Percentiles rank a stretch among this genome's conserved stretches.
Evolutionary conservation across 2,113 vertebrate species (phyloP).

Genomic region (Echinops telfairi): DNA sequence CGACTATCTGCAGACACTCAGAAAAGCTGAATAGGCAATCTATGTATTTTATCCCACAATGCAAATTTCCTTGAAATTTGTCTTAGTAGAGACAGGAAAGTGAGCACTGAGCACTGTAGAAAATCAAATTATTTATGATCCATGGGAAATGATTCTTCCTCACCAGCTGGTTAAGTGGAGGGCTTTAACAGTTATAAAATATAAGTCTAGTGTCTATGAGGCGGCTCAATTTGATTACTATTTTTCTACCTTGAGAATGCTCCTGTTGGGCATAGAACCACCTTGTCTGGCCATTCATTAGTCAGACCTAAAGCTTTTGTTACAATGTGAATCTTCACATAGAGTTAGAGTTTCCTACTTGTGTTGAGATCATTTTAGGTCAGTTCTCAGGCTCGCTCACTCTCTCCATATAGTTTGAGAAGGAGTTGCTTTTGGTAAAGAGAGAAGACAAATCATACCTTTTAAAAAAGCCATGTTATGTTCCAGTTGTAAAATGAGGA

Average conservation of each 20-base stretch:
- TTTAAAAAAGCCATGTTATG: neutral
- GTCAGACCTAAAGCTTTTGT: conserved; percentile 65
- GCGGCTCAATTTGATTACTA: conserved; percentile 77
- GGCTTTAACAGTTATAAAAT: conserved; percentile 72
- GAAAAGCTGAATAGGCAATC: conserved; percentile 78
- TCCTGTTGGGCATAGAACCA: conserved; percentile 78
- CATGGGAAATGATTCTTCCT: conserved; percentile 76
- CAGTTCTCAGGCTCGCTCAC: neutral
- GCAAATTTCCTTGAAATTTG: conserved; percentile 79
- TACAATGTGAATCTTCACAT: neutral
- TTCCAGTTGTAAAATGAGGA: conserved; percentile 20
- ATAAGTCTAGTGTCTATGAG: conserved; percentile 80
- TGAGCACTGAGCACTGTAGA: conserved; percentile 48
- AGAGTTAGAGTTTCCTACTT: neutral
- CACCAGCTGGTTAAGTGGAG: conserved; percentile 78
- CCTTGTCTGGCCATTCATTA: conserved; percentile 78
- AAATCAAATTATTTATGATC: conserved; percentile 81
- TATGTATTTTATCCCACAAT: conserved; percentile 68
- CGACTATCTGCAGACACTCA: conserved; percentile 75
- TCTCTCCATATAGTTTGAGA: neutral
- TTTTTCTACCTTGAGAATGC: conserved; percentile 81
- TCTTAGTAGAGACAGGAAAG: conserved; percentile 70
- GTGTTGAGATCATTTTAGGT: neutral
- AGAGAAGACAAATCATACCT: neutral
- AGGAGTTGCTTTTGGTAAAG: neutral